Evolutionary conservation across 2,888 invertebrate species (phyloP), one percentile per base, ranked within the genome.

Genomic region (Microctonus hyperodae): DNA sequence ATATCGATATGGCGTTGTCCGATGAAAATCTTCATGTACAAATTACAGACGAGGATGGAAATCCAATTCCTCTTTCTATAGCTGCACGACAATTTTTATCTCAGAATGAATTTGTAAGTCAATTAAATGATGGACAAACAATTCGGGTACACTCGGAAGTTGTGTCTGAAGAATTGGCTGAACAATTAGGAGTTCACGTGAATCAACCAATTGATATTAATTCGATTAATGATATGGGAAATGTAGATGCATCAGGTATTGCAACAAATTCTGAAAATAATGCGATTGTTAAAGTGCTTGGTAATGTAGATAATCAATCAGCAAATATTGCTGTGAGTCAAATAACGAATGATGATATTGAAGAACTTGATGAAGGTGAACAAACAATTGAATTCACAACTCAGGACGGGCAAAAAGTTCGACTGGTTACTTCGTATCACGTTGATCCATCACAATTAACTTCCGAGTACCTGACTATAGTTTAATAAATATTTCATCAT

Each of bases 11-110:
- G 16, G 78, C 78, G 63, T 64, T 81, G 9, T 68, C 75, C 7
- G 80, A 83, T 50, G 73, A 81, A 1, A 79, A 82, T 73, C 74
- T 83, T 35, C 83, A 83, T 44, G 71, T 83, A 58, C 84, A 91
- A 87, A 88, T 91, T 68, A 88, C 90, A 0, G 91, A 91, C 79
- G 89, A 89, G 77, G 87, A 89, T 64, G 91, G 91, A 28, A 91
- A 90, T 81, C 89, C 90, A 1, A 84, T 89, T 61, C 90, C 89
- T 74, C 87, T 92, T 76, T 90, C 90, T 0, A 88, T 90, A 72
- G 90, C 91, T 77, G 91, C 91, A 25, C 88, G 90, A 56, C 87
- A 88, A 64, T 87, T 92, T 2, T 86, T 89, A 0, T 83, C 87
- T 0, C 88, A 89, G 72, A 86, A 85, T 53, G 83, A 85, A 70